Evolutionary conservation across 2,113 vertebrate species (phyloP).

Genomic region (Peromyscus maniculatus): DNA sequence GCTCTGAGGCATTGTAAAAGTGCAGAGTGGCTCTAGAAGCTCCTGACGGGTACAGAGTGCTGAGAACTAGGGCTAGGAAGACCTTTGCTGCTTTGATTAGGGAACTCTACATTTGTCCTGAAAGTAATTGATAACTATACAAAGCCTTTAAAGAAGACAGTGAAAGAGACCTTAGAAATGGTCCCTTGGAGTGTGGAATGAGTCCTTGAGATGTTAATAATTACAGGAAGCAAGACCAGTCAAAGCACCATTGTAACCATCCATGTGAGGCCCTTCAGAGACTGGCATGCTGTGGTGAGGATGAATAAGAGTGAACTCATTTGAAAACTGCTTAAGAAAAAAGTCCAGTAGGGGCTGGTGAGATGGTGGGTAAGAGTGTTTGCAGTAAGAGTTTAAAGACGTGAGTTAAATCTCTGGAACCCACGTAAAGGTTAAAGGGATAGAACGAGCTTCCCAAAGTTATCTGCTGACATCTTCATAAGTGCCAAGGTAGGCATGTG

Average conservation of each 20-base stretch:
- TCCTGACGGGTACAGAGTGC: not conserved
- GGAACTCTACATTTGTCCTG: not conserved
- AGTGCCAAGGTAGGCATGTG: too few species aligned
- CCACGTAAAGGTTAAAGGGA: not conserved
- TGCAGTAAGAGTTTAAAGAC: not conserved
- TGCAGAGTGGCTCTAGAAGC: not conserved
- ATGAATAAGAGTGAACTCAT: not conserved
- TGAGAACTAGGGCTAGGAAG: not conserved
- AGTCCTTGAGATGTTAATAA: not conserved
- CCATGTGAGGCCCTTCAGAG: not conserved
- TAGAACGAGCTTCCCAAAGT: not conserved
- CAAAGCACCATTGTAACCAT: not conserved
- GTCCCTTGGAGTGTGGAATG: not conserved
- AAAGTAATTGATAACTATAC: not conserved
- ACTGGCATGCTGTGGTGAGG: not conserved
- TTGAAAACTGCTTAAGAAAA: constrained; percentile 23
- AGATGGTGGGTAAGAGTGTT: too few species aligned
- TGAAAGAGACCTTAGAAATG: not conserved
- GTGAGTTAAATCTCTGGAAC: not conserved
- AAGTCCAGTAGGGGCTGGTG: not conserved
- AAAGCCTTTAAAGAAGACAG: not conserved
- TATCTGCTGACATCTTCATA: not conserved
- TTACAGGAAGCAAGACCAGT: not conserved
- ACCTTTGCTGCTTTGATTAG: not conserved
- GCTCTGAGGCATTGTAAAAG: not conserved